Conservation (phyloP, 2,797 vertebrate species). For the Rhinophrynus dorsalis region DNA sequence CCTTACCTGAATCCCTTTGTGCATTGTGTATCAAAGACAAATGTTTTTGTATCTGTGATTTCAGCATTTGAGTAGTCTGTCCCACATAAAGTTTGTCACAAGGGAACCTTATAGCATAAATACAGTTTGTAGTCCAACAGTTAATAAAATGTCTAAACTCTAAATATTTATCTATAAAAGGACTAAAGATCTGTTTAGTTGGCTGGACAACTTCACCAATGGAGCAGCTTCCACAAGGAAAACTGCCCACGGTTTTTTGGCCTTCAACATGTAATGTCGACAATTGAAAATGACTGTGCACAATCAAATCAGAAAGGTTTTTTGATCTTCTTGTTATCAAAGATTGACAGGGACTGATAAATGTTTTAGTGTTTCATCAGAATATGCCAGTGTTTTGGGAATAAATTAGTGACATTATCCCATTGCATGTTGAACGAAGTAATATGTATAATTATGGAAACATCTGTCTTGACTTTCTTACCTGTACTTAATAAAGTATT, state of each 20-base stretch:
- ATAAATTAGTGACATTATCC: no score
- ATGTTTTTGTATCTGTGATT: background rate
- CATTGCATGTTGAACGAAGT: no score
- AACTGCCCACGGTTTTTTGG: background rate
- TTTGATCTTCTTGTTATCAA: background rate
- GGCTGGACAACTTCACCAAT: background rate
- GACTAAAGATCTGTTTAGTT: background rate
- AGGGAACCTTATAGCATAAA: background rate
- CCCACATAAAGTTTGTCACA: background rate
- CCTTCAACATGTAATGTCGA: background rate
- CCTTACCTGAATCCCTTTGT: no score
- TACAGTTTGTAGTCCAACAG: background rate
- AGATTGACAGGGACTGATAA: no score
- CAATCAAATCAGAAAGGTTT: background rate
- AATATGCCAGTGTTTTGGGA: no score
- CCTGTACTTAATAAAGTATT: no score
- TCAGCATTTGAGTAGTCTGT: background rate
- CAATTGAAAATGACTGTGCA: background rate
- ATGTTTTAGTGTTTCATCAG: no score
- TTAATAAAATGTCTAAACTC: background rate
- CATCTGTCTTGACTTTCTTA: no score
- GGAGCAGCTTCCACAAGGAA: background rate
- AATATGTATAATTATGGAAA: no score
- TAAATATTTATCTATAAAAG: background rate
- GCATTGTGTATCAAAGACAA: no score